Conservation (phyloP, 2,888 invertebrate species). For the Cephus spinipes region DNA sequence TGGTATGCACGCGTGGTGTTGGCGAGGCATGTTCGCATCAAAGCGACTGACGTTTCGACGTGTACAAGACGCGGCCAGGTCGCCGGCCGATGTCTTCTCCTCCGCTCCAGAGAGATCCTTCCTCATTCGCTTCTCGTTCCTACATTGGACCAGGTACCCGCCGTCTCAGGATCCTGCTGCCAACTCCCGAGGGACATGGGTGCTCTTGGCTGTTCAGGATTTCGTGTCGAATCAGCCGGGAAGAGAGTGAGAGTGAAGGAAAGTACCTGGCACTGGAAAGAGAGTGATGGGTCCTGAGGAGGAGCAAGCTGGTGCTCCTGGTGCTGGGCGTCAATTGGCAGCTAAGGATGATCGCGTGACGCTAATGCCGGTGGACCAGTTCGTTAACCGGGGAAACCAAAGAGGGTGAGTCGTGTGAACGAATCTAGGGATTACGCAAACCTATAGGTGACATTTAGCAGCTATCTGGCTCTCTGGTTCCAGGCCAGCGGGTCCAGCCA, state of each 20-base stretch:
- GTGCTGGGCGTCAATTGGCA: constrained; percentile 11
- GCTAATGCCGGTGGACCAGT: constrained; percentile 52
- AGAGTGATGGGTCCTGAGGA: background rate
- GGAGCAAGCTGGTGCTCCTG: background rate
- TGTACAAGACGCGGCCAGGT: constrained; percentile 46
- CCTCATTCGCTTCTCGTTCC: background rate
- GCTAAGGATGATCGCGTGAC: constrained; percentile 50
- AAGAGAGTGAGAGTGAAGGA: background rate
- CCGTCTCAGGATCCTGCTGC: background rate
- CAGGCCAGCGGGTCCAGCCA: constrained; percentile 37
- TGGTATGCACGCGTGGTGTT: constrained; percentile 1
- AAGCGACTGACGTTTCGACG: constrained; percentile 47
- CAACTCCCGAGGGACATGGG: background rate
- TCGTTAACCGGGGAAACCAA: constrained; percentile 44
- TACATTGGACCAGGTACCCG: background rate
- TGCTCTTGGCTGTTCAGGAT: background rate
- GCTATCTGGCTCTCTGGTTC: constrained; percentile 47
- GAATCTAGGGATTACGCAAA: constrained; percentile 57
- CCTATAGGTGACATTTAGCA: constrained; percentile 56
- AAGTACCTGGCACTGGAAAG: background rate
- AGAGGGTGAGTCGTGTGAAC: constrained; percentile 60
- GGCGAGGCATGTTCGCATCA: constrained; percentile 41
- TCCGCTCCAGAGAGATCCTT: constrained; percentile 1
- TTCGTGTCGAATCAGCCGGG: background rate
- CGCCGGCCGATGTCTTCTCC: constrained; percentile 23